Base-by-base conservation (phyloP, 2,888 invertebrate genomes). In the Chloroclystis v-ata region DNA sequence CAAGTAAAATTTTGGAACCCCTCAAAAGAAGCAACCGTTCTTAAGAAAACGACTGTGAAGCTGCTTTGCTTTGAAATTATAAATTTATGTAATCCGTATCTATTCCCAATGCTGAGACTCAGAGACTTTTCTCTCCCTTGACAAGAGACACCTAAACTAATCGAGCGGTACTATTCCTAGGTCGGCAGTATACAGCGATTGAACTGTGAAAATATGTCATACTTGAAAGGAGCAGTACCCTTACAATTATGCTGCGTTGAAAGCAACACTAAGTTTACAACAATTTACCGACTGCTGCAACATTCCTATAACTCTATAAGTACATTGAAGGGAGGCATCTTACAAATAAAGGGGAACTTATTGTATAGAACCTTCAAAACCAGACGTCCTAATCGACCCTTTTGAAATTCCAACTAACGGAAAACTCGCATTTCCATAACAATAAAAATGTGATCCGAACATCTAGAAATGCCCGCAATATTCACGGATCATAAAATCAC, bases 401-500 rank as follows among this genome's bases (percentile, higher is more conserved):
- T 87, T 86, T 79, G 84, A 85, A 84, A 85, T 83, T 79, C 83
- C 82, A 83, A 85, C 84, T 87, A 86, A 85, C 84, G 79, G 85
- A 74, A 85, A 86, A 83, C 82, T 81, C 84, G 74, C 78, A 85
- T 87, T 87, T 85, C 84, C 85, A 87, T 87, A 83, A 87, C 87
- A 87, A 87, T 87, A 86, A 87, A 86, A 87, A 86, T 82, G 78
- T 83, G 84, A 84, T 86, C 82, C 82, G 75, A 82, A 84, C 85
- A 85, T 85, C 86, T 83, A 85, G 83, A 82, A 85, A 86, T 84
- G 85, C 84, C 78, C 79, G 77, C 80, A 84, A 83, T 86, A 85
- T 87, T 87, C 87, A 85, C 86, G 86, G 87, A 82, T 84, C 87
- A 87, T 87, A 87, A 87, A 87, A 81, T 82, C 78, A 74, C 74